phyloP scores from a whole-genome alignment of 2,797 vertebrate species.

The Percopsis omiscomaycus region DNA sequence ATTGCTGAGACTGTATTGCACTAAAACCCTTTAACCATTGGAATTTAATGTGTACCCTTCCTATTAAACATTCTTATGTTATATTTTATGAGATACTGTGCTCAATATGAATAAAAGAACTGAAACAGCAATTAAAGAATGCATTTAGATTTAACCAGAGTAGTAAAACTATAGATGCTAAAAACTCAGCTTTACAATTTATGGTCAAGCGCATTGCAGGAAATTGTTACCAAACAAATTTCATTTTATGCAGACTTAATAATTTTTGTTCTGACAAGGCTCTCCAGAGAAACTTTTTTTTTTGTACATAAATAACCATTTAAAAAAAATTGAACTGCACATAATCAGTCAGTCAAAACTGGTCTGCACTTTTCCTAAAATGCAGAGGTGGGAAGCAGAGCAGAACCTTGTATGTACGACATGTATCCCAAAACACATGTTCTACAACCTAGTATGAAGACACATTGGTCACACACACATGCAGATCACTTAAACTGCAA shows the following conservation, averaged over 20 bases:
- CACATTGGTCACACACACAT: conserved; percentile 32
- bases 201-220: conserved; percentile 54
- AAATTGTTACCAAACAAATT: conserved; percentile 14
- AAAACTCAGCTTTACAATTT: conserved; percentile 30
- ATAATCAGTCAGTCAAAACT: conserved; percentile 21
- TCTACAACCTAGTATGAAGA: conserved; percentile 27
- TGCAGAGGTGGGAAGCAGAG: conserved; percentile 39
- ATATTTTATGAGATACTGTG: conserved; percentile 1
- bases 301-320: too few species aligned
- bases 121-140: conserved; percentile 14
- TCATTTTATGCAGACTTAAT: conserved; percentile 32
- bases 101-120: conserved; percentile 22
- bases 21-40: conserved; percentile 38
- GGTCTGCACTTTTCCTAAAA: conserved; percentile 21
- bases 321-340: conserved; percentile 9
- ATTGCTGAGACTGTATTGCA: conserved; percentile 57
- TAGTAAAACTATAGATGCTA: conserved; percentile 22
- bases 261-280: conserved; percentile 20
- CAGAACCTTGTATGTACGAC: conserved; percentile 16
- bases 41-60: conserved; percentile 26
- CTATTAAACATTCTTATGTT: conserved; percentile 8
- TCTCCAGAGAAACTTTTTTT: background rate
- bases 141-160: conserved; percentile 11
- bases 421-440: conserved; percentile 25
- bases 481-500: conserved; percentile 28